These are phyloP conservation scores for Anolis carolinensis DNA, from an alignment of 2,113 vertebrate genomes.

Conservation along the genomic window DNA sequence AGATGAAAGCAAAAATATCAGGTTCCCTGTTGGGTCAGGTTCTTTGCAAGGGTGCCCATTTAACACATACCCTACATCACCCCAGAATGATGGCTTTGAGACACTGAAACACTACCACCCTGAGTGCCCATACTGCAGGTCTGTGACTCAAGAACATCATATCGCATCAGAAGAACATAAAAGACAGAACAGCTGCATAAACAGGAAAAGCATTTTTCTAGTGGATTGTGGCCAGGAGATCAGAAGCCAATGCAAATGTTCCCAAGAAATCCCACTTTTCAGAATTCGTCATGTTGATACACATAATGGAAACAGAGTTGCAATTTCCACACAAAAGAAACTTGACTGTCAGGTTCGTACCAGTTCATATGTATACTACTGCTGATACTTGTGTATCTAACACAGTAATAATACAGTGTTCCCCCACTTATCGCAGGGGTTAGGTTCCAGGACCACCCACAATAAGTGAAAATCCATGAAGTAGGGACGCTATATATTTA, in stretches of 20 bases:
- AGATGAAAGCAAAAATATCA: conserved; percentile 15
- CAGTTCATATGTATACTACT: background rate
- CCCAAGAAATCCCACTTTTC: conserved; percentile 25
- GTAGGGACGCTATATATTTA: too few relatives aligned
- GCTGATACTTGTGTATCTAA: background rate
- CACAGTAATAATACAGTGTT: background rate
- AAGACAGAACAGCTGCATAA: background rate
- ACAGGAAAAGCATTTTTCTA: conserved; percentile 14
- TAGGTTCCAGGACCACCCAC: too few relatives aligned
- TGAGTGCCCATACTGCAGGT: background rate
- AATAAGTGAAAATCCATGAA: too few relatives aligned
- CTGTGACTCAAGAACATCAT: background rate
- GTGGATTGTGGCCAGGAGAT: background rate
- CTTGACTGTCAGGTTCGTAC: conserved; percentile 33
- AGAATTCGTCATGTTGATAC: background rate
- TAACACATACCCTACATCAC: background rate
- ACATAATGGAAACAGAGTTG: background rate
- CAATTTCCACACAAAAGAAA: background rate
- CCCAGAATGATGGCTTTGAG: background rate
- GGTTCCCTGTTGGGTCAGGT: background rate
- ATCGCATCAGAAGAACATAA: conserved; percentile 5
- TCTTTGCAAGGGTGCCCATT: background rate
- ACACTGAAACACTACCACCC: background rate
- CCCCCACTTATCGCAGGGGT: too few relatives aligned
- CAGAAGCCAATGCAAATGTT: conserved; percentile 31